Conservation (phyloP, 1,140 invertebrate species). For the Ptiloglossa arizonensis region DNA sequence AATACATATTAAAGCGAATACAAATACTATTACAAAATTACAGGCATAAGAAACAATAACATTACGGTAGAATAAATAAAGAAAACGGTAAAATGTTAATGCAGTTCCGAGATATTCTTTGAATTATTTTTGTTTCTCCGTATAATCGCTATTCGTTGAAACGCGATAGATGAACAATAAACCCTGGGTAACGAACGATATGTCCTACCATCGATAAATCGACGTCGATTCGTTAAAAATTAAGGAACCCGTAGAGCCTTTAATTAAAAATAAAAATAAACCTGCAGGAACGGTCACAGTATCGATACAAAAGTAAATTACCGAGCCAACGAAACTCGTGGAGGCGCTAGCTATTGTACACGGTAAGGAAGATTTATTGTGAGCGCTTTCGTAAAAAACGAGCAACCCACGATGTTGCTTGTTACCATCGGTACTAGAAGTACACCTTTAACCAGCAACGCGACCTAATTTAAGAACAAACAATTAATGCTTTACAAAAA, state of each 20-base stretch:
- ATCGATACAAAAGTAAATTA: slow-evolving; percentile 73
- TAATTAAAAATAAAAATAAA: slow-evolving; percentile 34
- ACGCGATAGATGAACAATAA: slow-evolving; percentile 78
- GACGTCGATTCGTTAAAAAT: slow-evolving; percentile 83
- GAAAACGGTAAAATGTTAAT: not conserved
- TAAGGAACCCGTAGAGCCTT: slow-evolving; percentile 82
- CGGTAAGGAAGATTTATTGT: slow-evolving; percentile 83
- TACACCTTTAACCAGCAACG: slow-evolving; percentile 70
- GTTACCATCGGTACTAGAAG: slow-evolving; percentile 83
- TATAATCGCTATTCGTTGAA: slow-evolving; percentile 49
- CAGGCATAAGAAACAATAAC: not conserved
- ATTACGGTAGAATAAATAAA: not conserved
- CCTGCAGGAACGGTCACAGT: not conserved
- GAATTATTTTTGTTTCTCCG: slow-evolving; percentile 62
- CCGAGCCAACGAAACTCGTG: slow-evolving; percentile 85
- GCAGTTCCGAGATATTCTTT: not conserved
- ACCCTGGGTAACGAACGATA: slow-evolving; percentile 81
- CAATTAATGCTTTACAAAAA: not conserved
- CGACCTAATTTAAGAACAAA: slow-evolving; percentile 17
- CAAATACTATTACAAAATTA: not conserved
- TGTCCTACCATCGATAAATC: slow-evolving; percentile 82
- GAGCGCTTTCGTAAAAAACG: slow-evolving; percentile 84
- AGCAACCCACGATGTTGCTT: slow-evolving; percentile 84
- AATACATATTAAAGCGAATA: not conserved
- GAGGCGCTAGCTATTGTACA: slow-evolving; percentile 84